Evolutionary conservation across 2,888 invertebrate genomes (phyloP).

Genomic region (Drosophila prolongata): DNA sequence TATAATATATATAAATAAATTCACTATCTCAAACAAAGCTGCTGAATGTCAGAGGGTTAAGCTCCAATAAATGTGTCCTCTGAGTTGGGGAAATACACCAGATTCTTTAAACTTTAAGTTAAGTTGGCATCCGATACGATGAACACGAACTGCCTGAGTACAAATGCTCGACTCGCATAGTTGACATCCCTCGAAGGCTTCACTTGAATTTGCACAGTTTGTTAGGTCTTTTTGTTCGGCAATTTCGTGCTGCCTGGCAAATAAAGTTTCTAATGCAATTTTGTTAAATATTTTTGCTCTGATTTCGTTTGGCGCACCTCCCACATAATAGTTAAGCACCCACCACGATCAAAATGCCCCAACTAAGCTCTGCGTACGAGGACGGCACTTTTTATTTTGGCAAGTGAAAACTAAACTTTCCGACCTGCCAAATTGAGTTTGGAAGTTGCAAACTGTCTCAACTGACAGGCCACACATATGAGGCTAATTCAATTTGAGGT

Average conservation of each 20-base stretch:
- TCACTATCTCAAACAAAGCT: neutral
- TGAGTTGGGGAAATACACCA: neutral
- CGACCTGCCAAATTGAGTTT: conserved; percentile 66
- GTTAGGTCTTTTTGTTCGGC: conserved; percentile 34
- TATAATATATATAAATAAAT: no score
- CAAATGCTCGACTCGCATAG: conserved; percentile 4
- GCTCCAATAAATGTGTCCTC: neutral
- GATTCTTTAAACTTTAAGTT: conserved; percentile 21
- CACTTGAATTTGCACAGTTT: conserved; percentile 28
- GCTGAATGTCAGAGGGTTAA: conserved; percentile 16
- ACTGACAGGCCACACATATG: conserved; percentile 48
- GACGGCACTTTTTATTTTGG: conserved; percentile 19
- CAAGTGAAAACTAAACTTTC: conserved; percentile 53
- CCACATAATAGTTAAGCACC: conserved; percentile 53
- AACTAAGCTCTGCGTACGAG: conserved; percentile 6
- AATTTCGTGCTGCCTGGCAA: conserved; percentile 47
- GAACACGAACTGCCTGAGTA: conserved; percentile 12
- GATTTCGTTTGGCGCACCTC: conserved; percentile 54
- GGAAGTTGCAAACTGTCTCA: conserved; percentile 59
- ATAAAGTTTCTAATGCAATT: conserved; percentile 76
- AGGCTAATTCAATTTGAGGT: conserved; percentile 67
- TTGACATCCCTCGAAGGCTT: conserved; percentile 22
- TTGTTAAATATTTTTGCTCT: conserved; percentile 64
- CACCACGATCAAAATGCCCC: conserved; percentile 18
- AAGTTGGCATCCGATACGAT: conserved; percentile 29